Base-by-base conservation (phyloP, 1,140 invertebrate genomes). In the Arctopsyche grandis region DNA sequence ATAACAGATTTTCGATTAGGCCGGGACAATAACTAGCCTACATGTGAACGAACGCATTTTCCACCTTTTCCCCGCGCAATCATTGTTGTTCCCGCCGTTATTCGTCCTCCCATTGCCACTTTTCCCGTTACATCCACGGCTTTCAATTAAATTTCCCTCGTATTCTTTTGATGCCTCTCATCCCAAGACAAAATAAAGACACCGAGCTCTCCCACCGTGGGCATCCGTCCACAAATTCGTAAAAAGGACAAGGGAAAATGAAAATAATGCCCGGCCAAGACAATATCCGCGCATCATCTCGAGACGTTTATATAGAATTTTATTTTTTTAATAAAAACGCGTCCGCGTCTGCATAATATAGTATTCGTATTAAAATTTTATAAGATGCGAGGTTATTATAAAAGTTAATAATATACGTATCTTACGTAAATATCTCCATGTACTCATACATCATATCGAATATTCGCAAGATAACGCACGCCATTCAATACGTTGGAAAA, bases 1-100 rank as follows among this genome's bases (percentile, higher is more conserved):
- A 69, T 58, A 79, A 81, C 76, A 70, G 76, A 81, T 81, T 81
- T 81, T 78, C 80, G 80, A 81, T 81, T 81, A 81, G 76, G 38
- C 22, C 29, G 14, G 14, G 38, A 48, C 75, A 78, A 74, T 73
- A 78, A 58, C 69, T 63, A 75, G 16, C 46, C 12, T 78, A 58
- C 52, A 52, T 58, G 77, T 38, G 60, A 66, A 66, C 24, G 60
- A 66, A 66, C 69, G 60, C 26, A 60, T 78, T 78, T 29, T 46
- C 24, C 69, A 12, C 12, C 10, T 14, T 14, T 16, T 10, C 48
- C 29, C 7, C 29, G 29, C 0, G 66, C 46, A 71, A 71, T 71
- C 69, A 71, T 71, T 46, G 69, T 71, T 46, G 38, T 71, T 71
- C 44, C 24, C 43, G 21, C 24, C 7, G 14, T 69, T 69, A 29